These are phyloP conservation scores for Monodelphis domestica DNA, from an alignment of 2,797 vertebrate genomes.

Conservation along the genomic window DNA sequence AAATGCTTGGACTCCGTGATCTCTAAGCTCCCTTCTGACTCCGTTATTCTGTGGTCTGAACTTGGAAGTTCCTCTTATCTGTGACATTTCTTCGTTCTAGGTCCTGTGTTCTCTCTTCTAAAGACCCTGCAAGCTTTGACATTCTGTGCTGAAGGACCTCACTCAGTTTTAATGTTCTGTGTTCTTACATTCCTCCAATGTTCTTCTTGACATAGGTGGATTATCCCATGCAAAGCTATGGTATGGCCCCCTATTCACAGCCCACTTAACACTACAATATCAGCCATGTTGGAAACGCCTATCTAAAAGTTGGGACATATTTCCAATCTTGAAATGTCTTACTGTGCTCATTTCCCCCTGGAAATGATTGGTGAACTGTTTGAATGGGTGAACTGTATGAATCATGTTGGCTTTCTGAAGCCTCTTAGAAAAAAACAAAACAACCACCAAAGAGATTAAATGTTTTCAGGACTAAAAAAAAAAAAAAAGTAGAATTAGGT, in stretches of 20 bases:
- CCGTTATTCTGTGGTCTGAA: neutral
- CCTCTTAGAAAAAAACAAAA: neutral
- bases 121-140: neutral
- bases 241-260: neutral
- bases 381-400: neutral
- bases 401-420: neutral
- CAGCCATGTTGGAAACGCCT: neutral
- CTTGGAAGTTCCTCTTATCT: neutral
- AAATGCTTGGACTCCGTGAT: neutral
- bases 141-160: neutral
- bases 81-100: neutral
- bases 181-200: neutral
- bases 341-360: neutral
- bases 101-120: neutral
- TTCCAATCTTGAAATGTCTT: neutral
- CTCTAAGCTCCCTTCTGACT: neutral
- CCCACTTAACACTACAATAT: neutral
- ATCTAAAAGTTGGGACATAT: neutral
- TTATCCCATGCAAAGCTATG: neutral
- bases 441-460: neutral
- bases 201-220: neutral
- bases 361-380: no score
- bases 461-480: neutral
- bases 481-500: no score
- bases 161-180: neutral